Conservation (phyloP, 92 coral and sea anemone species). For the Bergia puertoricense region DNA sequence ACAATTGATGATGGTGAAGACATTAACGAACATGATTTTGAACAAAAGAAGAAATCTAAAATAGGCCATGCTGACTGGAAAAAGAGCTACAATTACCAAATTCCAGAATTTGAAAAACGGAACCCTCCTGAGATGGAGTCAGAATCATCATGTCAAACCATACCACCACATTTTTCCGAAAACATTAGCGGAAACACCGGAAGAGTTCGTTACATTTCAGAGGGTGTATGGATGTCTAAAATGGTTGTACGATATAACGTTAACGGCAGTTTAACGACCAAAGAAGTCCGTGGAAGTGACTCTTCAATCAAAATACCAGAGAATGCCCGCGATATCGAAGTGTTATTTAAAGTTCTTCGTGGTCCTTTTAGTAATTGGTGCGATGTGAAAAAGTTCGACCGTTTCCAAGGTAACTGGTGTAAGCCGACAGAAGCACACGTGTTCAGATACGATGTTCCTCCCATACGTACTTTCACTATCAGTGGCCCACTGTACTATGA, state of each 20-base stretch:
- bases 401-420: constrained; percentile 13
- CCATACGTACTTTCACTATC: constrained; percentile 28
- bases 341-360: constrained; percentile 25
- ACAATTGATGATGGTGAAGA: background rate
- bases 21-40: background rate
- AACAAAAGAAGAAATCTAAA: background rate
- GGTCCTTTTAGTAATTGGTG: background rate
- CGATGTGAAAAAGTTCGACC: constrained; percentile 37
- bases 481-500: constrained; percentile 19
- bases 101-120: background rate
- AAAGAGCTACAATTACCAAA: background rate
- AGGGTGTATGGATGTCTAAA: constrained; percentile 25
- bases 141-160: no score
- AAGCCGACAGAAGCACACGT: constrained; percentile 19
- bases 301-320: constrained; percentile 13
- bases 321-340: constrained; percentile 2
- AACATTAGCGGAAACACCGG: background rate
- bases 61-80: background rate
- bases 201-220: constrained; percentile 19
- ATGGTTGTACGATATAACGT: constrained; percentile 26
- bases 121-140: no score
- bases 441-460: constrained; percentile 16
- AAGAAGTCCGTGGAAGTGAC: constrained; percentile 17
- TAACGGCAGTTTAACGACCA: background rate
- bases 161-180: no score